Base-by-base conservation (phyloP, 1,140 invertebrate species). In the Nebria ingens region DNA sequence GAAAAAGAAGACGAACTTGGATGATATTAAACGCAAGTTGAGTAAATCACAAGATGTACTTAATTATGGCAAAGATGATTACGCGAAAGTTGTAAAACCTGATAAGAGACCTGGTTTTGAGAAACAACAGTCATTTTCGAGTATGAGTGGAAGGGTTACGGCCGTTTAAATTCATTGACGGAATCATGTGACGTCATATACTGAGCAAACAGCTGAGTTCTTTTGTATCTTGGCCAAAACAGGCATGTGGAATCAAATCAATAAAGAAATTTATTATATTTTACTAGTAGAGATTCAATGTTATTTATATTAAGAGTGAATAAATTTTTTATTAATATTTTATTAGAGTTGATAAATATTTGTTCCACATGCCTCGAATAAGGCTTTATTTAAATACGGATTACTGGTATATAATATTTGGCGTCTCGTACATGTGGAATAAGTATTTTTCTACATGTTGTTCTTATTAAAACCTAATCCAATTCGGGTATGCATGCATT, bases 381-480 rank as follows among this genome's bases (percentile, higher is more conserved):
- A 1, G 13, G 21, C 3, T 20, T 21, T 52, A 21, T 3, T 11
- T 52, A 15, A 15, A 56, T 56, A 34, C 50, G 50, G 22, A 19
- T 53, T 23, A 42, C 15, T 21, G 50, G n/a, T 52, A 29, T n/a
- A 1, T 53, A 29, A 53, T 56, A 21, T 56, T n/a, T n/a, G 13
- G n/a, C 19, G 21, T 56, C 54, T 51, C 56, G 57, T 52, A 38
- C 54, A 54, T 65, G 65, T 66, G 65, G 63, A 65, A 62, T 64
- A 56, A 58, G 60, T 58, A 40, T 60, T 59, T 61, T 55, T 58
- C 52, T 53, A 22, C 58, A 20, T 42, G 54, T 52, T 60, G 56
- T 60, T 56, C 15, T 4, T 54, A 34, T 29, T 20, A 53, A 40
- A 52, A 51, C 51, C 58, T 56, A 57, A 55, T 57, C 56, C 53